These are phyloP conservation scores for Caenorhabditis latens DNA, from an alignment of 1,140 invertebrate genomes.

Conservation along the genomic window DNA sequence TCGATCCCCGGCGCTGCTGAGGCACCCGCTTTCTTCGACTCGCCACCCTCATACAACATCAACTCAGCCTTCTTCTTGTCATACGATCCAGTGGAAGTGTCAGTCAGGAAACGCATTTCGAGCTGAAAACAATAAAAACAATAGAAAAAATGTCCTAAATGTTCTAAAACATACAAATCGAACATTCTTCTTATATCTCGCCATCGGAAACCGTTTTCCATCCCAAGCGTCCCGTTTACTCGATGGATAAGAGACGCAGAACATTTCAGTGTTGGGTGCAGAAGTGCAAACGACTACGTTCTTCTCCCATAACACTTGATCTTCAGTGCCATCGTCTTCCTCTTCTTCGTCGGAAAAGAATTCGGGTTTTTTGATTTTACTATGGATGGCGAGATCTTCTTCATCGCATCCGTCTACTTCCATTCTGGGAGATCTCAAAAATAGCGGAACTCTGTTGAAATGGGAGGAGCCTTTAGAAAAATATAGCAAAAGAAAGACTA, in stretches of 20 bases:
- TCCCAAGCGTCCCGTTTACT: constrained; percentile 46
- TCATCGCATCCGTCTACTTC: not conserved
- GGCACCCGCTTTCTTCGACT: not conserved
- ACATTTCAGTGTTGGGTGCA: constrained; percentile 46
- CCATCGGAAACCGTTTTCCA: constrained; percentile 3
- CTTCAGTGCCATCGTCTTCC: not conserved
- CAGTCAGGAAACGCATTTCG: constrained; percentile 50
- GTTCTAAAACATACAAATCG: constrained; percentile 31
- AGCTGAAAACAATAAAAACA: constrained; percentile 17
- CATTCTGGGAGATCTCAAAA: constrained; percentile 9
- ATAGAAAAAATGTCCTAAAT: not conserved
- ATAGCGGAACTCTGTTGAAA: not conserved
- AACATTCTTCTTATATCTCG: constrained; percentile 58
- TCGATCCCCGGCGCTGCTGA: no score
- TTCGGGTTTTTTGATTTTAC: not conserved
- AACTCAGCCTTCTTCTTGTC: constrained; percentile 50
- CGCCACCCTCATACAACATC: not conserved
- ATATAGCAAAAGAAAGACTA: no score
- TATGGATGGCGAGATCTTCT: not conserved
- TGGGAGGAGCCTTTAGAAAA: no score
- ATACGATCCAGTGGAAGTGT: constrained; percentile 17
- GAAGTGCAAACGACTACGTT: constrained; percentile 36
- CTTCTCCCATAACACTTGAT: constrained; percentile 11
- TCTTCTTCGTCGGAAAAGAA: constrained; percentile 23
- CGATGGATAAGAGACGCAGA: constrained; percentile 44